Evolutionary conservation across 92 coral and sea anemone species (phyloP), one percentile per base, ranked within the genome.

Genomic region (Heteractis magnifica): DNA sequence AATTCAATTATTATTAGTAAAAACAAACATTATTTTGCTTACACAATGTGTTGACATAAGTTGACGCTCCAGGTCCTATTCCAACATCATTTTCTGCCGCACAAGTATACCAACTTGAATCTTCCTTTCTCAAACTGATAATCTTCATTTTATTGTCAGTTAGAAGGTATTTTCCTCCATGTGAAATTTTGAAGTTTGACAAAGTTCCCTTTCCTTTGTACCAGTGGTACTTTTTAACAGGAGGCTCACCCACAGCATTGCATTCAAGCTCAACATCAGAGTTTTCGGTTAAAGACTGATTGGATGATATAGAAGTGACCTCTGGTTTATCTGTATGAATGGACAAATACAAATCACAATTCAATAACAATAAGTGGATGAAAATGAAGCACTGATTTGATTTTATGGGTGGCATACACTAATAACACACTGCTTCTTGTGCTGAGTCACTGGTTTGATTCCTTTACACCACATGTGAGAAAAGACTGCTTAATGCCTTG

Each of bases 71-170:
- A 10, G 82, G 58, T 62, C 98, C 98, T 75, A 77, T 65, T 6
- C 98, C 98, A 16, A 84, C 44, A 1, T 1, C 16, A 85, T 92
- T 93, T 12, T 10, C 56, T 1, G 91, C 94, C 14, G 91, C 90
- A 81, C 98, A 93, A 50, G 91, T 81, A 41, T 91, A 89, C 71
- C 75, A 83, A 4, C 88, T 91, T 62, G 90, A 79, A 44, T 88
- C 90, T 19, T 48, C 15, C 78, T 86, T 86, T 48, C 52, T 50
- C 16, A 85, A 62, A 5, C 56, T n/a, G 12, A 8, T 78, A 23
- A 91, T 76, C 18, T 13, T 71, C 83, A 93, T 80, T 49, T 19
- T 80, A 0, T 19, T 15, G 10, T 7, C 41, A 5, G 13, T 0
- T 14, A 72, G 78, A 6, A 21, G 1, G 78, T 52, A 85, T 18